These are phyloP conservation scores for Scaeva pyrastri DNA, from an alignment of 2,888 invertebrate species.

Conservation along the genomic window DNA sequence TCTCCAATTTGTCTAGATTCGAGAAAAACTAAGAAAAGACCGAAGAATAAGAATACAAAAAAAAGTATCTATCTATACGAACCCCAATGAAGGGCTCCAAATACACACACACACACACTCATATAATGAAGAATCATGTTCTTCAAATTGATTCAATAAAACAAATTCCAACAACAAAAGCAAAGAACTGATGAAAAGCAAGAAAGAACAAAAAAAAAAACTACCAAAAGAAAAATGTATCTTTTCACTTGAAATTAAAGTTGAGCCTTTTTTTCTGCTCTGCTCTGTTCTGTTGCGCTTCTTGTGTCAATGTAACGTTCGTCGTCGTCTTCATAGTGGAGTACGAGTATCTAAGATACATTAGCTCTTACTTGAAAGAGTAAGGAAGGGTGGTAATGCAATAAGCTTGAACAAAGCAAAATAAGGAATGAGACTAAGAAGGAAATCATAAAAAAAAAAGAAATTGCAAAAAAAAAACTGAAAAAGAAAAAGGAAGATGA, in stretches of 20 bases:
- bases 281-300: slow-evolving; percentile 72
- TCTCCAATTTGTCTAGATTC: slow-evolving; percentile 76
- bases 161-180: slow-evolving; percentile 66
- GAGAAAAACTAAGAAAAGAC: slow-evolving; percentile 17
- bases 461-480: slow-evolving; percentile 25
- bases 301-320: not conserved
- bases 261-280: slow-evolving; percentile 64
- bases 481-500: slow-evolving; percentile 18
- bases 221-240: slow-evolving; percentile 21
- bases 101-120: slow-evolving; percentile 11
- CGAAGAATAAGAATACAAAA: slow-evolving; percentile 20
- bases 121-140: slow-evolving; percentile 64
- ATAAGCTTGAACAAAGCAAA: slow-evolving; percentile 72
- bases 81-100: slow-evolving; percentile 38
- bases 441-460: slow-evolving; percentile 47
- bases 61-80: not conserved
- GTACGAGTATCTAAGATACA: slow-evolving; percentile 13
- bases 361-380: slow-evolving; percentile 51
- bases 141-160: slow-evolving; percentile 69
- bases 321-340: not conserved
- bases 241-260: slow-evolving; percentile 72
- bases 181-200: slow-evolving; percentile 3
- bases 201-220: not conserved
- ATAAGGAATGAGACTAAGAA: slow-evolving; percentile 49
- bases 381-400: slow-evolving; percentile 61